Conservation (phyloP, 2,888 invertebrate genomes). For the Athalia rosae region DNA sequence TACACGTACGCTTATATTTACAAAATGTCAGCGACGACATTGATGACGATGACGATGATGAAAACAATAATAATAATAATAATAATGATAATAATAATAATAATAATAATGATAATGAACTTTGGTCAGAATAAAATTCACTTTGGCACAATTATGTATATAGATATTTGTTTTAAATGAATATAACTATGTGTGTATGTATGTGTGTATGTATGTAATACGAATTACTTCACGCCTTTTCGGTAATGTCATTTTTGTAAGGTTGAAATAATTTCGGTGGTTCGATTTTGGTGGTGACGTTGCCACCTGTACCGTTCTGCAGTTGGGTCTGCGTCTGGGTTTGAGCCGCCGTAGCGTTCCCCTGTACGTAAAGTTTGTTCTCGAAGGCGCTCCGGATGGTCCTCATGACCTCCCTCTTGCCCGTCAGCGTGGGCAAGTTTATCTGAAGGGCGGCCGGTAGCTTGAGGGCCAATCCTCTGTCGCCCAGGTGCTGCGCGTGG, state of each 20-base stretch:
- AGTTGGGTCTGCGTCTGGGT: conserved; percentile 64
- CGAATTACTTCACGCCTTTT: conserved; percentile 61
- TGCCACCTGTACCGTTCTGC: conserved; percentile 56
- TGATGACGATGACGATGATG: too few relatives aligned
- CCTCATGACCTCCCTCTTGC: conserved; percentile 23
- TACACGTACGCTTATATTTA: not conserved
- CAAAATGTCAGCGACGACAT: not conserved
- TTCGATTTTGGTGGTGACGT: conserved; percentile 67
- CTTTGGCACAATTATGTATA: conserved; percentile 34
- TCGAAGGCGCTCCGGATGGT: conserved; percentile 55
- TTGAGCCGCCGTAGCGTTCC: conserved; percentile 51
- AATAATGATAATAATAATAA: not conserved
- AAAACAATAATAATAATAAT: too few relatives aligned
- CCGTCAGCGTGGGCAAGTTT: conserved; percentile 21
- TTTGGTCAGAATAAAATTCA: conserved; percentile 21
- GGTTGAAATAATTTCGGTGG: conserved; percentile 84
- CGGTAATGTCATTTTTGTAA: conserved; percentile 78
- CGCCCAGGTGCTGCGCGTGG: conserved; percentile 45
- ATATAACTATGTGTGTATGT: too few relatives aligned
- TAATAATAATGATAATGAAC: not conserved
- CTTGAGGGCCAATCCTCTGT: conserved; percentile 54
- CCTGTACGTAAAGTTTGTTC: conserved; percentile 52
- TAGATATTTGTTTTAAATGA: too few relatives aligned
- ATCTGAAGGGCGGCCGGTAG: conserved; percentile 49
- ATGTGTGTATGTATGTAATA: not conserved